Conservation (phyloP, 2,888 invertebrate species). For the Elegia similella region DNA sequence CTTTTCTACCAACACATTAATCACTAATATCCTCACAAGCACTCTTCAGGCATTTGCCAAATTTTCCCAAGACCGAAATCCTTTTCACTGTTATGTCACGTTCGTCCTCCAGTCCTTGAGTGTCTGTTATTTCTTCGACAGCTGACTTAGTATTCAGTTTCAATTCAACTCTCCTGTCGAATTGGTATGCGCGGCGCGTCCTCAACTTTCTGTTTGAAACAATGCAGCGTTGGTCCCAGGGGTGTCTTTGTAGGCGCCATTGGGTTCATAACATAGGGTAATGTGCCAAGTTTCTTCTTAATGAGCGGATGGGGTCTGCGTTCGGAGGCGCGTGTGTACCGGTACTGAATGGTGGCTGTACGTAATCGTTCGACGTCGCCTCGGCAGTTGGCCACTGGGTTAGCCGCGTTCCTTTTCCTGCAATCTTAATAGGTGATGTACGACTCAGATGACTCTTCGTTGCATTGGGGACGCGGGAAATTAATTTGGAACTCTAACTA, state of each 20-base stretch:
- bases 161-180: slow-evolving; percentile 66
- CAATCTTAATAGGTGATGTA: slow-evolving; percentile 64
- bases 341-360: slow-evolving; percentile 69
- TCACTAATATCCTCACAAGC: slow-evolving; percentile 44
- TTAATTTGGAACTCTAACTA: slow-evolving; percentile 3
- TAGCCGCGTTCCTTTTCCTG: slow-evolving; percentile 79
- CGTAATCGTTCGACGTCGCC: slow-evolving; percentile 65
- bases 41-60: slow-evolving; percentile 60
- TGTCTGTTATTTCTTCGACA: slow-evolving; percentile 56
- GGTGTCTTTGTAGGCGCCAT: slow-evolving; percentile 51
- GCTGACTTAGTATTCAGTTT: slow-evolving; percentile 64
- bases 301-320: slow-evolving; percentile 53
- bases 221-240: slow-evolving; percentile 64
- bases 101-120: slow-evolving; percentile 58
- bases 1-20: slow-evolving; percentile 50
- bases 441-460: slow-evolving; percentile 31
- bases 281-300: slow-evolving; percentile 40
- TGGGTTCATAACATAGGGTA: slow-evolving; percentile 40
- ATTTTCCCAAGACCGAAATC: slow-evolving; percentile 60
- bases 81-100: slow-evolving; percentile 54
- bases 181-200: slow-evolving; percentile 70
- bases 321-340: slow-evolving; percentile 61
- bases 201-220: slow-evolving; percentile 71
- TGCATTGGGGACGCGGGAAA: slow-evolving; percentile 22
- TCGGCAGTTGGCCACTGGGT: slow-evolving; percentile 80